These are phyloP conservation scores for Orbicella faveolata DNA, from an alignment of 64 coral and sea anemone genomes.

Conservation along the genomic window DNA sequence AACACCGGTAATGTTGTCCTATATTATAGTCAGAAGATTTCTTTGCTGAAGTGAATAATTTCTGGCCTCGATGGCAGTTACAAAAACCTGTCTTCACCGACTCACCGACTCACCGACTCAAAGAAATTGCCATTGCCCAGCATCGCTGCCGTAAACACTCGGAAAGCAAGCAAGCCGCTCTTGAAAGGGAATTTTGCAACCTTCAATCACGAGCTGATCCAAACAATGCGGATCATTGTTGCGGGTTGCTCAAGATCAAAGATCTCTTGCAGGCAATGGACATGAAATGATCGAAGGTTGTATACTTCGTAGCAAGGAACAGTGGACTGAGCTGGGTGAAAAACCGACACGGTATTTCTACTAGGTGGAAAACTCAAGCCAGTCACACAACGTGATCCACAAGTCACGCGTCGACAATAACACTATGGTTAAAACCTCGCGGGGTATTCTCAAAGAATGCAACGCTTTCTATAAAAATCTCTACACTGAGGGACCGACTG, in stretches of 20 bases:
- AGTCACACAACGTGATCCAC: not conserved
- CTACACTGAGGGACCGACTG: too few relatives aligned
- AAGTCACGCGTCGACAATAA: not conserved
- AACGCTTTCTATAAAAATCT: too few relatives aligned
- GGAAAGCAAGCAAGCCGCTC: not conserved
- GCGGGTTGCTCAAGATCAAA: not conserved
- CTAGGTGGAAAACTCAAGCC: not conserved
- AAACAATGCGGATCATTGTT: not conserved
- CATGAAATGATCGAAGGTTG: not conserved
- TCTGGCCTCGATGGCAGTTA: too few relatives aligned
- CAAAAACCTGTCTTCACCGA: too few relatives aligned
- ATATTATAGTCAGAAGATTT: too few relatives aligned
- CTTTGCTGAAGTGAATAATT: too few relatives aligned
- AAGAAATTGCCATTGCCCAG: too few relatives aligned
- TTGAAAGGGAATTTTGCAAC: not conserved
- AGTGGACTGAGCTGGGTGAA: slow-evolving; percentile 39
- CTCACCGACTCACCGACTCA: too few relatives aligned
- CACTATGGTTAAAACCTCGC: not conserved
- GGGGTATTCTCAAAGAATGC: not conserved
- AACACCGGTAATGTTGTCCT: too few relatives aligned
- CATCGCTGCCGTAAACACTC: too few relatives aligned
- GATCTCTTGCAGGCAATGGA: not conserved
- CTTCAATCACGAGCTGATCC: not conserved
- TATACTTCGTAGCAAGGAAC: slow-evolving; percentile 11
- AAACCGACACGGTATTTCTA: slow-evolving; percentile 42